Base-by-base conservation (phyloP, 2,113 vertebrate species). In the Setophaga coronata region DNA sequence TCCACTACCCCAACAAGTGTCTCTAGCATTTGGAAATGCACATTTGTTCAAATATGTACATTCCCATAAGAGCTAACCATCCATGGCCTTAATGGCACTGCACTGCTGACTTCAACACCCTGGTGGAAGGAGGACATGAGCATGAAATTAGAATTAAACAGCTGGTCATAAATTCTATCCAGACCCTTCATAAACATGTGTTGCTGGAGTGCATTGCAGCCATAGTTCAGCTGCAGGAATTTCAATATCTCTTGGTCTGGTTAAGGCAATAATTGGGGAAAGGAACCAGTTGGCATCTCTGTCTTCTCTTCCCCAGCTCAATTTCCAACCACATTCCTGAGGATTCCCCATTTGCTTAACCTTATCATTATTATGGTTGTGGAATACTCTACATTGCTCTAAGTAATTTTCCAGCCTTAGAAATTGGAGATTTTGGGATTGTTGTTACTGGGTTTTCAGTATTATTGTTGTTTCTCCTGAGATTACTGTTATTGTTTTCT, bases 141-240 rank as follows among this genome's bases (percentile, higher is more conserved):
- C 86, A 12, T 77, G 89, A 89, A 90, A 94, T 95, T 56, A 65
- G 86, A 92, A 76, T 80, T 60, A 76, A 93, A 51, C 82, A 90
- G 40, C 58, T 90, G 89, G 17, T 24, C 66, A 64, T 79, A 51
- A 83, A 86, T 76, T 53, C 45, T 6, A n/a, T 40, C 60, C 12
- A 42, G 24, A 48, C 18, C 36, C 57, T 61, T 67, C 36, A 62
- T 61, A 64, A 92, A 82, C 76, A 62, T 10, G 1, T 33, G 33
- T 43, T 84, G 58, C 70, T 82, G 45, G 36, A 90, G 65, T 34
- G 38, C 18, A 4, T 4, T 48, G 48, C 66, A 76, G 25, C 18
- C 66, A 76, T 50, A 31, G 24, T 19, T 65, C 45, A 31, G 57
- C 58, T 76, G 67, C n/a, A 42, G 48, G 74, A 82, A 80, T 79